These are phyloP conservation scores for Taphrorychus bicolor DNA, from an alignment of 2,888 invertebrate species.

Conservation along the genomic window DNA sequence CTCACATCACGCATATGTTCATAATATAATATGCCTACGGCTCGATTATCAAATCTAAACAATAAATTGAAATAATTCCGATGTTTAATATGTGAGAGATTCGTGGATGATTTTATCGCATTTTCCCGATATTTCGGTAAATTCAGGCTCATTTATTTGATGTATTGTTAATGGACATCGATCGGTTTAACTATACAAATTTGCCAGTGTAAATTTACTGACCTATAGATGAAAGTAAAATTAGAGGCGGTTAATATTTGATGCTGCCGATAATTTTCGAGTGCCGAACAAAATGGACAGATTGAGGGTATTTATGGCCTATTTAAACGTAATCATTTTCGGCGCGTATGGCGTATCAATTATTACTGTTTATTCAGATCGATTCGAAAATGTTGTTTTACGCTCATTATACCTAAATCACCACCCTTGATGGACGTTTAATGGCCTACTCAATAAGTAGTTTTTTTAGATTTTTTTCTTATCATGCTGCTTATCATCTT, in stretches of 20 bases:
- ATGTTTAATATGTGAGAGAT: slow-evolving; percentile 9
- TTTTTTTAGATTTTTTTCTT: no score
- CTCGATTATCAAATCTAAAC: slow-evolving; percentile 36
- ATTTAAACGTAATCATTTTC: slow-evolving; percentile 34
- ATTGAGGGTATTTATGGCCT: slow-evolving; percentile 39
- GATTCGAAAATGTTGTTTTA: no score
- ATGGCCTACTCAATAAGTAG: no score
- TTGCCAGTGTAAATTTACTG: slow-evolving; percentile 36
- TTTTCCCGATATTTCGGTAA: slow-evolving; percentile 36
- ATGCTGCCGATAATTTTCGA: slow-evolving; percentile 37
- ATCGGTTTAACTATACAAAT: slow-evolving; percentile 37
- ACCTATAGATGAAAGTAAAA: slow-evolving; percentile 40
- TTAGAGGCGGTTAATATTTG: slow-evolving; percentile 37
- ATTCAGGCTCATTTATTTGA: slow-evolving; percentile 38
- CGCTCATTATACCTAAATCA: no score
- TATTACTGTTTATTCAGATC: slow-evolving; percentile 22
- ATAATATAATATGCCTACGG: slow-evolving; percentile 23
- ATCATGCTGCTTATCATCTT: slow-evolving; percentile 7
- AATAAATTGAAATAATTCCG: slow-evolving; percentile 13
- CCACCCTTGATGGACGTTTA: no score
- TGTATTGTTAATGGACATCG: slow-evolving; percentile 37
- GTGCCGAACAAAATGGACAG: slow-evolving; percentile 40
- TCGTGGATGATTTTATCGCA: slow-evolving; percentile 22
- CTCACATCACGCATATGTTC: slow-evolving; percentile 27
- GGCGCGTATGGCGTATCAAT: slow-evolving; percentile 15